Evolutionary conservation across 2,797 vertebrate genomes (phyloP).

Genomic region (Parambassis ranga): DNA sequence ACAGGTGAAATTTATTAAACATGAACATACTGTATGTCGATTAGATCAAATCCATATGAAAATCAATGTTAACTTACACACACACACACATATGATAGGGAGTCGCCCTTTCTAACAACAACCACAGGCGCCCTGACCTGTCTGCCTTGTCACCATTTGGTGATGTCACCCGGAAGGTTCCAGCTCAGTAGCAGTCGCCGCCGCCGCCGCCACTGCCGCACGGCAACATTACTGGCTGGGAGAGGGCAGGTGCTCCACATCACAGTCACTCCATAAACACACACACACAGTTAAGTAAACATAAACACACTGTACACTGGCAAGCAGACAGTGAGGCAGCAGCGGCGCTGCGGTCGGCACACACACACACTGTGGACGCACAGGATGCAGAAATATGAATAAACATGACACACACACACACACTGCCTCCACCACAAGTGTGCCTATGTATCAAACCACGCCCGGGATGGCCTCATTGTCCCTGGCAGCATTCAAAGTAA

Average conservation of each 20-base stretch:
- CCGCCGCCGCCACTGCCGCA: too few species aligned
- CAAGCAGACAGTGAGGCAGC: conserved; percentile 46
- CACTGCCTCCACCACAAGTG: conserved; percentile 40
- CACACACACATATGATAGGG: conserved; percentile 21
- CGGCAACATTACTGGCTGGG: conserved; percentile 40
- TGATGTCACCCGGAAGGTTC: conserved; percentile 73
- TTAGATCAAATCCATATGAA: neutral
- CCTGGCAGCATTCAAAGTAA: conserved; percentile 62
- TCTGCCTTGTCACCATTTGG: conserved; percentile 70
- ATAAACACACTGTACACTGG: conserved; percentile 37
- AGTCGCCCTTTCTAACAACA: conserved; percentile 55
- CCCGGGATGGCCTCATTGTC: conserved; percentile 58
- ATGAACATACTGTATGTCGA: neutral
- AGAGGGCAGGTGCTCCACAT: conserved; percentile 71
- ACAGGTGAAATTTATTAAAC: neutral
- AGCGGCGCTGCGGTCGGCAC: conserved; percentile 35
- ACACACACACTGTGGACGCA: conserved; percentile 35
- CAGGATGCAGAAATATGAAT: conserved; percentile 52
- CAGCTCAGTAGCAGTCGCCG: conserved; percentile 59
- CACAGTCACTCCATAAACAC: conserved; percentile 45
- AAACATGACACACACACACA: conserved; percentile 40
- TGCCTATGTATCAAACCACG: conserved; percentile 55
- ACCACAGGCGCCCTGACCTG: conserved; percentile 70
- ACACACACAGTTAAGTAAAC: conserved; percentile 35
- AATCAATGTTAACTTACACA: neutral